phyloP scores from a whole-genome alignment of 1,140 invertebrate genomes.

The Drosophila nigromelanica region DNA sequence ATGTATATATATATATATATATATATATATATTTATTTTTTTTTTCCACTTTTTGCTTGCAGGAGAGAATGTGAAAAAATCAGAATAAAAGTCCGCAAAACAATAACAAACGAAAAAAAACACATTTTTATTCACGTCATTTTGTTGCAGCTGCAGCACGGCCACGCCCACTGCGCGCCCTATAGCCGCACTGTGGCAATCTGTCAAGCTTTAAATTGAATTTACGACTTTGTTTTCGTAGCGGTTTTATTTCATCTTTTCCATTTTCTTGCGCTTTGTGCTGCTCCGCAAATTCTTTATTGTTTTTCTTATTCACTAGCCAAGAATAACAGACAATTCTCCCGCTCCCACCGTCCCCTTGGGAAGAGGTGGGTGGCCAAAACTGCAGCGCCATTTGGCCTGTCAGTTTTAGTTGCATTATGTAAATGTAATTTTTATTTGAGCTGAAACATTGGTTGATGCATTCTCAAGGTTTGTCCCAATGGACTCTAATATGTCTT shows the following conservation, averaged over 20 bases:
- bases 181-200: constrained; percentile 67
- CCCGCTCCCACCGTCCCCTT: no score
- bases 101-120: constrained; percentile 10
- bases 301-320: constrained; percentile 60
- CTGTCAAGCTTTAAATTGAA: constrained; percentile 83
- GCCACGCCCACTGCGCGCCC: constrained; percentile 33
- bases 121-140: constrained; percentile 60
- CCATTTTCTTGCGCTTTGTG: constrained; percentile 40
- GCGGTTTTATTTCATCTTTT: constrained; percentile 74
- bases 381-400: constrained; percentile 30
- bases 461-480: background rate
- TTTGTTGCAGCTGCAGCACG: constrained; percentile 35
- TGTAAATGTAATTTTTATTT: constrained; percentile 74
- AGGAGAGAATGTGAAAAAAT: constrained; percentile 30
- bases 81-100: constrained; percentile 30
- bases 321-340: constrained; percentile 59
- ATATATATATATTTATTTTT: constrained; percentile 45
- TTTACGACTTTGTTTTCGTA: constrained; percentile 82
- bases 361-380: background rate
- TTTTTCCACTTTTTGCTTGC: constrained; percentile 50
- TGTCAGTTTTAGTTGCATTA: constrained; percentile 77
- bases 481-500: background rate
- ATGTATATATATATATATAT: no score
- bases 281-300: constrained; percentile 50
- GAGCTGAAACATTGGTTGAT: background rate